Conservation (phyloP, 1,140 invertebrate species). For the Araneus ventricosus region DNA sequence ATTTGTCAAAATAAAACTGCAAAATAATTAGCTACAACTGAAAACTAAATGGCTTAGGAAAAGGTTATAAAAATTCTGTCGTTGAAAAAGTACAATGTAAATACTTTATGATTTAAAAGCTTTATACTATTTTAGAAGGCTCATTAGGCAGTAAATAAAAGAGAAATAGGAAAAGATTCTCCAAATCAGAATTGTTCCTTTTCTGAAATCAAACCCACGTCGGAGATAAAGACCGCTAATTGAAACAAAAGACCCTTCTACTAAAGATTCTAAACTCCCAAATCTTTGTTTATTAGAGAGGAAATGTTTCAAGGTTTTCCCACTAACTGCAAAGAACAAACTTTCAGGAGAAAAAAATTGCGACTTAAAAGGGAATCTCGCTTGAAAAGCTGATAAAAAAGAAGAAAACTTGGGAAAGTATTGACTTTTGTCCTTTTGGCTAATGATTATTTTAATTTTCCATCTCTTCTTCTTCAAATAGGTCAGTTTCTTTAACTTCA, state of each 20-base stretch:
- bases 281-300: not conserved
- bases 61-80: too few relatives aligned
- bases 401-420: not conserved
- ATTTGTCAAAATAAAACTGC: too few relatives aligned
- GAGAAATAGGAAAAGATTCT: not conserved
- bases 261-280: not conserved
- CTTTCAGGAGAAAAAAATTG: not conserved
- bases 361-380: not conserved
- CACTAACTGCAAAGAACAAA: not conserved
- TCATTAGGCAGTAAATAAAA: not conserved
- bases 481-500: constrained; percentile 13
- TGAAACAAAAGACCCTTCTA: not conserved
- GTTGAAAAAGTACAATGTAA: too few relatives aligned
- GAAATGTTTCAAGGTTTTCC: not conserved
- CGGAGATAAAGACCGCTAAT: not conserved
- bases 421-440: not conserved
- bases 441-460: constrained; percentile 35
- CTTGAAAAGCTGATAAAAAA: not conserved
- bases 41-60: too few relatives aligned
- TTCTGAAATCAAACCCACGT: not conserved
- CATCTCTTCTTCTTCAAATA: not conserved
- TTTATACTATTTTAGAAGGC: too few relatives aligned
- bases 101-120: too few relatives aligned
- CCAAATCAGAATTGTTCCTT: not conserved
- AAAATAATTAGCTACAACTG: too few relatives aligned